Evolutionary conservation across 2,113 vertebrate species (phyloP).

Genomic region (Mixornis gularis): DNA sequence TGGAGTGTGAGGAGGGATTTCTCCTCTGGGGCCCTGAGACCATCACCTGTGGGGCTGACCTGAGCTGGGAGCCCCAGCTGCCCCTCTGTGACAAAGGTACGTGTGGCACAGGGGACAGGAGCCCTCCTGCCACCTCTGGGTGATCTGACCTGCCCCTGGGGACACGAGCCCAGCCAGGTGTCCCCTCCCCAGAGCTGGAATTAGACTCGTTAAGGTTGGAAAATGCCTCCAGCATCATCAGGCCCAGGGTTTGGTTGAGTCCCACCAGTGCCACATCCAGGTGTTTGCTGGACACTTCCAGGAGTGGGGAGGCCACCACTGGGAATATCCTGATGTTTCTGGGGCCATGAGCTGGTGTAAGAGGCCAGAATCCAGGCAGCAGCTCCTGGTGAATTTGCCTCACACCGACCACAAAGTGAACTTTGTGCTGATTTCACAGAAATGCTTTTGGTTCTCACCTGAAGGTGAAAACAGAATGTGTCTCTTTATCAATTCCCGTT

Average conservation of each 20-base stretch:
- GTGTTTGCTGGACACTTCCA: neutral
- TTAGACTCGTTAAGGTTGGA: neutral
- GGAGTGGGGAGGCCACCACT: neutral
- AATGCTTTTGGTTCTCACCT: neutral
- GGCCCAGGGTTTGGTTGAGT: neutral
- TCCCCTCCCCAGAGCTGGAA: neutral
- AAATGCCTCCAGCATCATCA: neutral
- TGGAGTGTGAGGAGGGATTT: neutral
- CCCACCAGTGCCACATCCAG: neutral
- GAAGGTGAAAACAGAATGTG: accelerated
- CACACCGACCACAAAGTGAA: accelerated
- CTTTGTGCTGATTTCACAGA: neutral
- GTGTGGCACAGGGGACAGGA: neutral
- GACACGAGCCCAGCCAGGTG: neutral
- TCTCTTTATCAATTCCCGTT: neutral
- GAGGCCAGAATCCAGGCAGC: neutral
- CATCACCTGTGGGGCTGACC: neutral
- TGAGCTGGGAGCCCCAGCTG: constrained; percentile 14
- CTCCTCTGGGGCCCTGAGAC: neutral
- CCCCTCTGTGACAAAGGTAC: constrained; percentile 48
- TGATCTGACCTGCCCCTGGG: neutral
- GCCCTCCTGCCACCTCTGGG: no score
- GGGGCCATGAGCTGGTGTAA: neutral
- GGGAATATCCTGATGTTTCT: neutral
- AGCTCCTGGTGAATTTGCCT: neutral